Conservation (phyloP, 2,797 vertebrate species). For the Novumbra hubbsi region DNA sequence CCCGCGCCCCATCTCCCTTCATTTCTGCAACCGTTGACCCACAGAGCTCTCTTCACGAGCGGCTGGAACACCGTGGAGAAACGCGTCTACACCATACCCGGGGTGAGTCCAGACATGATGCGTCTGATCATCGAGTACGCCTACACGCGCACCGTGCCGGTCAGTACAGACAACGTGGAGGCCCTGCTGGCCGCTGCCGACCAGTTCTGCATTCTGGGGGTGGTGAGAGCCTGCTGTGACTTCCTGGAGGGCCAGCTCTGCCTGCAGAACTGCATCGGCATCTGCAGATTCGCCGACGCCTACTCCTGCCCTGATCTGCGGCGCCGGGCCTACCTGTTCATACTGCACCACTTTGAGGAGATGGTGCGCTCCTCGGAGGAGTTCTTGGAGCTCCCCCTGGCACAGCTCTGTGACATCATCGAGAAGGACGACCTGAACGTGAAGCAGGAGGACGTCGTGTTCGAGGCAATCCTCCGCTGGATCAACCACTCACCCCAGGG, state of each 20-base stretch:
- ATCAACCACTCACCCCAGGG: constrained; percentile 36
- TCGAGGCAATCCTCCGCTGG: constrained; percentile 49
- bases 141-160: constrained; percentile 65
- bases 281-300: constrained; percentile 69
- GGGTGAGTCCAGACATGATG: constrained; percentile 53
- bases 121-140: constrained; percentile 73
- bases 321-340: constrained; percentile 67
- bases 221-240: constrained; percentile 69
- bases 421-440: constrained; percentile 76
- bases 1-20: not conserved
- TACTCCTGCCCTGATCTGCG: constrained; percentile 70
- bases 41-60: constrained; percentile 59
- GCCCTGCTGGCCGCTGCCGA: constrained; percentile 75
- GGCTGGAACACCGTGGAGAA: constrained; percentile 66
- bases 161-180: constrained; percentile 69
- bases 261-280: constrained; percentile 73
- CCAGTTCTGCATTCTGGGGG: constrained; percentile 73
- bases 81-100: constrained; percentile 69
- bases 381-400: constrained; percentile 52
- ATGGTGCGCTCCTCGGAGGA: constrained; percentile 67
- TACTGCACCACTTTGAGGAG: constrained; percentile 78
- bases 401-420: constrained; percentile 70
- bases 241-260: constrained; percentile 76
- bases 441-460: constrained; percentile 62
- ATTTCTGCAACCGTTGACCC: not conserved